Conservation (phyloP, 2,888 invertebrate genomes). For the Amphipyra tragopoginis region DNA sequence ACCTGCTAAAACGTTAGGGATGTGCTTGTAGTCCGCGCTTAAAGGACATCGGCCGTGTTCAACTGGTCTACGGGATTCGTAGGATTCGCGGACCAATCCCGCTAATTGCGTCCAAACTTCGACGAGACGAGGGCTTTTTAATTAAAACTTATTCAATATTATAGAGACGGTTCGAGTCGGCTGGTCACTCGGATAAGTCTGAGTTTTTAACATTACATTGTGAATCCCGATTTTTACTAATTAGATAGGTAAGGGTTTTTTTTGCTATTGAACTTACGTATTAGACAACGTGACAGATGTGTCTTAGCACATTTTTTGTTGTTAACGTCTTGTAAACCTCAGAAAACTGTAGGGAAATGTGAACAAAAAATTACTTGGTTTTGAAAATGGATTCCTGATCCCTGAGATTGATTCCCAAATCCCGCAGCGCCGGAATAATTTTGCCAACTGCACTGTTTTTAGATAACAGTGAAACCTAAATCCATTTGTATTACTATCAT, state of each 20-base stretch:
- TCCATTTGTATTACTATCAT: too few species aligned
- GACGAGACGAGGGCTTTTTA: slow-evolving; percentile 78
- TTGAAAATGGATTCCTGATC: too few species aligned
- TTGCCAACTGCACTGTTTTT: slow-evolving; percentile 7
- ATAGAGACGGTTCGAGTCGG: slow-evolving; percentile 72
- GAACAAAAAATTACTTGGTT: background rate
- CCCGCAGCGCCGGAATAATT: too few species aligned
- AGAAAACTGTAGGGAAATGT: too few species aligned
- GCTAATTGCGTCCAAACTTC: slow-evolving; percentile 82
- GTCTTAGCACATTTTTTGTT: too few species aligned
- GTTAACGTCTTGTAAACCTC: too few species aligned
- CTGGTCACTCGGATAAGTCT: slow-evolving; percentile 72
- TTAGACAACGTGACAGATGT: too few species aligned
- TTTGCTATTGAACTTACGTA: background rate
- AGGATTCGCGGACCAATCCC: slow-evolving; percentile 70
- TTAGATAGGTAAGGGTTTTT: slow-evolving; percentile 20
- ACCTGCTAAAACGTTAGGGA: slow-evolving; percentile 1
- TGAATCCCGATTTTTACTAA: slow-evolving; percentile 39
- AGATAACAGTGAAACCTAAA: background rate
- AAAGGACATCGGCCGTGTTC: slow-evolving; percentile 59
- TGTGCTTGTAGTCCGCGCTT: slow-evolving; percentile 21
- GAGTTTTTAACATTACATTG: slow-evolving; percentile 65
- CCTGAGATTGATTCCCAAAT: background rate
- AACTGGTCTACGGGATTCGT: slow-evolving; percentile 55
- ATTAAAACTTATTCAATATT: slow-evolving; percentile 88